Percentiles rank a stretch among this genome's conserved stretches.
Evolutionary conservation across 2,113 vertebrate genomes (phyloP).

Genomic region (Otolemur garnettii): DNA sequence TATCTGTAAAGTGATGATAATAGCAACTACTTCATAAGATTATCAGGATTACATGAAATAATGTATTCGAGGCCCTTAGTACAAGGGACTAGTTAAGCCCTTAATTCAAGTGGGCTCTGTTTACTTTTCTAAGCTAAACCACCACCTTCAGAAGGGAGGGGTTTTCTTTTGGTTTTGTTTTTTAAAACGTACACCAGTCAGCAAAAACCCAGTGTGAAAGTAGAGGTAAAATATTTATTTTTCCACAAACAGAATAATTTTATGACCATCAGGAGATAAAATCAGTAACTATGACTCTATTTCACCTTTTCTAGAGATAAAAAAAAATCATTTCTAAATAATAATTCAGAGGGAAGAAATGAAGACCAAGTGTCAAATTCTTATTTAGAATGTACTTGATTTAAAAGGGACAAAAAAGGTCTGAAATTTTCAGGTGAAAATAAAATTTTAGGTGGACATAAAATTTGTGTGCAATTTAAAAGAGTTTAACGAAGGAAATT

Average conservation of each 20-base stretch:
- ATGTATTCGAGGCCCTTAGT: background rate
- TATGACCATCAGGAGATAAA: background rate
- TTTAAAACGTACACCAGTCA: background rate
- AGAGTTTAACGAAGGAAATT: no score
- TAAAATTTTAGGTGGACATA: no score
- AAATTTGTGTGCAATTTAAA: no score
- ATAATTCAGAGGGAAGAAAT: background rate
- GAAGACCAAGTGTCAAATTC: background rate
- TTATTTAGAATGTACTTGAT: background rate
- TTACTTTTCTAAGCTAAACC: slow-evolving; percentile 17
- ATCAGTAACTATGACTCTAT: background rate
- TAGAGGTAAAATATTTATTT: background rate
- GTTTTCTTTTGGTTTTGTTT: background rate
- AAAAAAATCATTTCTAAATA: background rate
- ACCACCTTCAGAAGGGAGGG: background rate
- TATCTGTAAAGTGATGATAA: background rate
- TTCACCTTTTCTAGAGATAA: background rate
- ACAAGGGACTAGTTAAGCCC: background rate
- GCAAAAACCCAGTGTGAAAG: background rate
- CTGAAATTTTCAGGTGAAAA: background rate
- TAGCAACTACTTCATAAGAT: background rate
- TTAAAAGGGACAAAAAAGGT: background rate
- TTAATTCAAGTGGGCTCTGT: background rate
- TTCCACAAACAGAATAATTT: background rate
- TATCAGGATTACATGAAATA: background rate